A percentile compares a stretch with the other conserved stretches of the same genome.
Evolutionary conservation across 2,113 vertebrate species (phyloP).

Genomic region (Cyanocitta stelleri): DNA sequence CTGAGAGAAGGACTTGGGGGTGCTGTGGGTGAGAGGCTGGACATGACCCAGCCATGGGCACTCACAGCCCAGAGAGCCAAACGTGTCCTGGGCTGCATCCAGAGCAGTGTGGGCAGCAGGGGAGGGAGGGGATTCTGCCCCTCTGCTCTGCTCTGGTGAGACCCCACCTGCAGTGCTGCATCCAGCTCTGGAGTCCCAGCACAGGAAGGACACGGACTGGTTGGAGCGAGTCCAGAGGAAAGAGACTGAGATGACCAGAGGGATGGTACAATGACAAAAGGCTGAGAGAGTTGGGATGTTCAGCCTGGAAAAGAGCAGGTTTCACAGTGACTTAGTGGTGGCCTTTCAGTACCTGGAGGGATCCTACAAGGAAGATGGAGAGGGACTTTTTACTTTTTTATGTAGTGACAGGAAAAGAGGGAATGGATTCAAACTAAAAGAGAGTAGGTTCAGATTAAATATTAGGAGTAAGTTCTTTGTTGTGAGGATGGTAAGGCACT

Average conservation of each 20-base stretch:
- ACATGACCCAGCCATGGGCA: too few relatives aligned
- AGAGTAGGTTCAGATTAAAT: background rate
- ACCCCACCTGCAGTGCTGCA: fast-evolving
- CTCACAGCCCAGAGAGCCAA: background rate
- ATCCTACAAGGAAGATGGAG: background rate
- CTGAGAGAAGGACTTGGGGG: too few relatives aligned
- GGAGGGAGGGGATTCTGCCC: background rate
- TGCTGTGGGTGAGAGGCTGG: too few relatives aligned
- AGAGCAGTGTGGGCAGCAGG: background rate
- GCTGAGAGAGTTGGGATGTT: background rate
- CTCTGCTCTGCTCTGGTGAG: background rate
- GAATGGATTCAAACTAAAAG: background rate
- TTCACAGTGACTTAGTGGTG: background rate
- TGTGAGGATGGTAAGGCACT: background rate
- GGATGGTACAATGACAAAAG: background rate
- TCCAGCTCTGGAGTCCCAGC: background rate
- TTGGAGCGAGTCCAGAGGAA: background rate
- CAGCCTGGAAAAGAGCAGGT: background rate
- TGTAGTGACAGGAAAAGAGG: background rate
- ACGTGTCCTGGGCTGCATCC: background rate
- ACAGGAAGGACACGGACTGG: background rate
- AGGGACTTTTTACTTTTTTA: background rate
- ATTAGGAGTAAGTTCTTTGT: background rate
- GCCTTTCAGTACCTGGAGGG: background rate
- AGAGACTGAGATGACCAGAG: background rate